Conservation (phyloP, 2,797 vertebrate species). For the Acanthiza pusilla region DNA sequence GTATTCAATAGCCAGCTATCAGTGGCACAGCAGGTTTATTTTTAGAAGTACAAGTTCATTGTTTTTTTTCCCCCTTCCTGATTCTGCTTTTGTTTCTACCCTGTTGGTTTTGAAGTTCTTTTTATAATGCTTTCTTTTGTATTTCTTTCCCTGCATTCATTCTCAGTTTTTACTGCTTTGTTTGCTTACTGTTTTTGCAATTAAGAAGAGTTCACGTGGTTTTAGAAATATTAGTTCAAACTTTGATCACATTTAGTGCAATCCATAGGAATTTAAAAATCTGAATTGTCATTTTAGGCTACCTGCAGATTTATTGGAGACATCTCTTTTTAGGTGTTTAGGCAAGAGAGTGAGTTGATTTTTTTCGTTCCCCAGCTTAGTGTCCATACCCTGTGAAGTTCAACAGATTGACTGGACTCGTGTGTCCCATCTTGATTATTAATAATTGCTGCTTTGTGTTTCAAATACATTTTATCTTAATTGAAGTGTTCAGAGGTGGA, state of each 20-base stretch:
- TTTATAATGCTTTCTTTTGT: not conserved
- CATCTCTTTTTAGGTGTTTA: not conserved
- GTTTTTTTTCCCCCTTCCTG: not conserved
- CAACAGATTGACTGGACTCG: not conserved
- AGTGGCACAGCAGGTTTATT: not conserved
- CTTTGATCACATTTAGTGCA: not conserved
- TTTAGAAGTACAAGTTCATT: constrained; percentile 4
- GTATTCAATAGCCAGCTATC: not conserved
- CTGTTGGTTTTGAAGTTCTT: not conserved
- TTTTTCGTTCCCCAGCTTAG: not conserved
- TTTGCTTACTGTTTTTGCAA: not conserved
- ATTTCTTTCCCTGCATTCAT: not conserved
- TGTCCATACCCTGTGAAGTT: not conserved
- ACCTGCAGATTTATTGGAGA: not conserved
- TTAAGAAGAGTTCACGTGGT: not conserved
- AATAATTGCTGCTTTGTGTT: not conserved
- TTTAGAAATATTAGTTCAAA: not conserved
- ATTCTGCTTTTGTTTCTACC: not conserved
- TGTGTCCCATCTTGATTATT: not conserved
- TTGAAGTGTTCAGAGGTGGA: not conserved
- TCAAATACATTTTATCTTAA: not conserved
- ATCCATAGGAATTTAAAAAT: not conserved
- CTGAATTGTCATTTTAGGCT: not conserved
- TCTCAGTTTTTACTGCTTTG: not conserved
- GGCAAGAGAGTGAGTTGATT: not conserved